These are phyloP conservation scores for Eospalax fontanierii DNA, from an alignment of 2,797 vertebrate genomes.

Conservation along the genomic window DNA sequence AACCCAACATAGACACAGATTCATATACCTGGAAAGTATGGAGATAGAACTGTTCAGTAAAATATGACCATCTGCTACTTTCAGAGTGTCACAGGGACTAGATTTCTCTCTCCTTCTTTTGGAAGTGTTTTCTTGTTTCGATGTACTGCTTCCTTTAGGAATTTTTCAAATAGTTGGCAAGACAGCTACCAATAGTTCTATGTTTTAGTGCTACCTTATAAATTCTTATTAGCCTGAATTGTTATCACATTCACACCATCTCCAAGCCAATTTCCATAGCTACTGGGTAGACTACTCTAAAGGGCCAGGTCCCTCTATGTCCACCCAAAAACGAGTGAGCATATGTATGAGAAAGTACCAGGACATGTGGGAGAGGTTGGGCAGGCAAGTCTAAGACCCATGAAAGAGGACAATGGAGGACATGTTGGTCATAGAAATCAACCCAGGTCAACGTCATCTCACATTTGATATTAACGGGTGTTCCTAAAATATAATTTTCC, in stretches of 20 bases:
- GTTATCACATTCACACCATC: background rate
- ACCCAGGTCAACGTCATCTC: background rate
- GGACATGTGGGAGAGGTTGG: background rate
- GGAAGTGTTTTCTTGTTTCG: conserved; percentile 53
- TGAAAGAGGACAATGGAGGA: background rate
- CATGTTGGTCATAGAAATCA: background rate
- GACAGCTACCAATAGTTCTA: background rate
- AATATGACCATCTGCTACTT: background rate
- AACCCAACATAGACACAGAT: background rate
- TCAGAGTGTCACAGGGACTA: background rate
- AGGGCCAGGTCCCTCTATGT: background rate
- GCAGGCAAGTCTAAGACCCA: background rate
- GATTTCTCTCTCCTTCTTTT: conserved; percentile 33
- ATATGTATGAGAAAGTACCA: background rate
- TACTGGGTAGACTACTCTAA: background rate
- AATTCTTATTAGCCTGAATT: background rate
- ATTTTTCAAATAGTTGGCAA: background rate
- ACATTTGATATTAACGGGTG: conserved; percentile 36
- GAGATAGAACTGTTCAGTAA: background rate
- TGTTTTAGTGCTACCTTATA: background rate
- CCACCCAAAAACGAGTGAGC: too few species aligned
- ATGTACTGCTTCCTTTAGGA: background rate
- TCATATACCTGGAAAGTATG: background rate
- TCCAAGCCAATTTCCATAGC: background rate
- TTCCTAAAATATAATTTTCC: conserved; percentile 31